Evolutionary conservation across 2,797 vertebrate species (phyloP).

Genomic region (Sternotherus odoratus): DNA sequence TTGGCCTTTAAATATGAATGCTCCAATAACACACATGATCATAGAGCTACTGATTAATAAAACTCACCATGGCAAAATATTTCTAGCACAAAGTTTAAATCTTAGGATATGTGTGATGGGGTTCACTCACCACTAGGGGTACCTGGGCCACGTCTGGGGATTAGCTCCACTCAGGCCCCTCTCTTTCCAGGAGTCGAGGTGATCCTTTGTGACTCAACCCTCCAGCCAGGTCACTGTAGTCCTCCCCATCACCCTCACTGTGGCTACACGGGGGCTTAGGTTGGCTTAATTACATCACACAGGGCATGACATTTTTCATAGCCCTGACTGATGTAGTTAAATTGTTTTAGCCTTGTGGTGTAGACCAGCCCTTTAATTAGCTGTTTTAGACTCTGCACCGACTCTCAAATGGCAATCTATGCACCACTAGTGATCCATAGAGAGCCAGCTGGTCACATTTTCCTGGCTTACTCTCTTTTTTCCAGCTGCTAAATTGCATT

Average conservation of each 20-base stretch:
- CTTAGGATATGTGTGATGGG: neutral
- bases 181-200: neutral
- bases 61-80: constrained; percentile 66
- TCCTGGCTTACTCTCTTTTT: neutral
- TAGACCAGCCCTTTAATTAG: neutral
- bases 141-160: neutral
- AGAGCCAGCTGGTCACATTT: neutral
- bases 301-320: neutral
- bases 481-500: neutral
- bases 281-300: neutral
- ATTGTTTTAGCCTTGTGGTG: neutral
- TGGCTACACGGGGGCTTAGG: neutral
- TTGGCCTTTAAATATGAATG: constrained; percentile 69
- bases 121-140: neutral
- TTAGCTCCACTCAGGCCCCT: neutral
- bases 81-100: constrained; percentile 65
- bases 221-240: neutral
- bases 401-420: neutral
- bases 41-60: constrained; percentile 66
- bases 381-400: neutral
- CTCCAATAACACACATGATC: constrained; percentile 52
- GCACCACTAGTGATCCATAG: neutral
- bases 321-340: neutral
- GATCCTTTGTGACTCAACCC: neutral
- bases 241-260: neutral